Evolutionary conservation across 2,113 vertebrate genomes (phyloP), one percentile per base, ranked within the genome.

Genomic region (Pygoscelis adeliae): DNA sequence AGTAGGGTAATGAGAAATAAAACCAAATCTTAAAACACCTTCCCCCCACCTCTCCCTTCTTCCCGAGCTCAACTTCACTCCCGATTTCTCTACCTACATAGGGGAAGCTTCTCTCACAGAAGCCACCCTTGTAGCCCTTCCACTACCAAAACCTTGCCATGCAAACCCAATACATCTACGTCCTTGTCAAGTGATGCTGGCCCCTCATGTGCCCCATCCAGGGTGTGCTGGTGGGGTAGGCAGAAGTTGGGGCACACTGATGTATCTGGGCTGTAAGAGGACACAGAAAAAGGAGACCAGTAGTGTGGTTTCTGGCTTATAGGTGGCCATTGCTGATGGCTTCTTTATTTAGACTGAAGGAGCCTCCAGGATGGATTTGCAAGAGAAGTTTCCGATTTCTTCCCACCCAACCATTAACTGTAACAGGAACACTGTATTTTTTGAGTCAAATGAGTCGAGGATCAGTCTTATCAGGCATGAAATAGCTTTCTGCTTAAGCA

Each of bases 131-230:
- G 42, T 42, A 42, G 42, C 42, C 13, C 42, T 6, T 6, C 42
- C 14, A 3, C 42, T 42, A 42, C 42, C 42, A 42, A 42, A 42
- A 50, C 22, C 47, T 50, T 23, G 49, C 22, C 49, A 50, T 4
- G 22, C 49, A 50, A 50, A 50, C 22, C 20, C 49, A 25, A 50
- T 50, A 13, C 49, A 23, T 23, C 49, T 25, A 7, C 27, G 15
- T 74, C 47, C 22, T 38, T 13, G 11, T 25, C 34, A 71, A 63
- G 42, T 16, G 32, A 15, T 22, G 47, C 32, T 1, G 1, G 13
- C 17, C 17, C 14, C 49, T n/a, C 3, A 2, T 2, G 10, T 4
- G 30, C 29, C 56, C 3, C 1, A 9, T 15, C 29, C 2, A 3
- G 44, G 59, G 11, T 2, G 1, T 42, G 63, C 44, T 65, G n/a